Percentiles rank a stretch among this genome's conserved stretches.
phyloP scores from a whole-genome alignment of 2,113 vertebrate genomes.

The Bombycilla garrulus region DNA sequence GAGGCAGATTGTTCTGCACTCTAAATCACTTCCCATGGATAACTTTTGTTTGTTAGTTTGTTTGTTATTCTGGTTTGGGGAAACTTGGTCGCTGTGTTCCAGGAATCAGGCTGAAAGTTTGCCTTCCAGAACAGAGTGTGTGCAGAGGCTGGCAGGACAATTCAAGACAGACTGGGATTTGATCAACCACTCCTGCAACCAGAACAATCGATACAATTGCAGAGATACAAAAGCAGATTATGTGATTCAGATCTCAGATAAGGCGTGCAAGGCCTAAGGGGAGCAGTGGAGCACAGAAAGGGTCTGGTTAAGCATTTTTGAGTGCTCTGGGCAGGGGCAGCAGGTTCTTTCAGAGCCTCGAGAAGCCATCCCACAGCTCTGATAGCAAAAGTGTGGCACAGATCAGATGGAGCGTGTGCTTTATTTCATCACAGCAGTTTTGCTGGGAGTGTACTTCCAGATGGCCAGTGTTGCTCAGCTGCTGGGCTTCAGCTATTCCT shows the following conservation, averaged over 20 bases:
- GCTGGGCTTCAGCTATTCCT: neutral
- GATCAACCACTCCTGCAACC: neutral
- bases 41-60: neutral
- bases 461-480: neutral
- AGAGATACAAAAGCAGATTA: neutral
- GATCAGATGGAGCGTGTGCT: neutral
- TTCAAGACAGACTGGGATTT: neutral
- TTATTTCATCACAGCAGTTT: neutral
- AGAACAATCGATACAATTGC: accelerated
- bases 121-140: neutral
- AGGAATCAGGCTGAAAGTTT: neutral
- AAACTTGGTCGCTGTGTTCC: neutral
- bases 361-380: neutral
- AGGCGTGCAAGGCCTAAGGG: neutral
- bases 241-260: neutral
- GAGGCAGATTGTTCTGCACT: neutral
- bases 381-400: neutral
- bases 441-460: neutral
- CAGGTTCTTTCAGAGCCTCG: neutral
- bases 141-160: neutral
- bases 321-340: neutral
- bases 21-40: neutral
- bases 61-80: neutral
- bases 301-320: neutral
- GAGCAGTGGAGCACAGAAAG: neutral